Conservation (phyloP, 2,113 vertebrate species). For the Dipodomys merriami region DNA sequence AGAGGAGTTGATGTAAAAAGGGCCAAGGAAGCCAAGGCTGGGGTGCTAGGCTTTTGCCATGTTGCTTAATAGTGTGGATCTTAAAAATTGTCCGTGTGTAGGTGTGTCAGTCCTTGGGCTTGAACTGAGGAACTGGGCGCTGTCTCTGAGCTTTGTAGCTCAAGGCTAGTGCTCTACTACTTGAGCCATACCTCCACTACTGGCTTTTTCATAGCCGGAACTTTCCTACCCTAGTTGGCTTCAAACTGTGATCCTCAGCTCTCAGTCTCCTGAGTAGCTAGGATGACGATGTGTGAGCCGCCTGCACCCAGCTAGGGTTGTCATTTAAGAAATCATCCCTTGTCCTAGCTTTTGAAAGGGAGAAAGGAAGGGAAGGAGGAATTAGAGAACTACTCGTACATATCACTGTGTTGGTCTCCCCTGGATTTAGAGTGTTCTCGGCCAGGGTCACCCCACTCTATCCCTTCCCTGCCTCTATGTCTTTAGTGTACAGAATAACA, state of each 20-base stretch:
- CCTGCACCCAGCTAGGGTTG: neutral
- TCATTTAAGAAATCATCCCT: neutral
- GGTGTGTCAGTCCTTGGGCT: no score
- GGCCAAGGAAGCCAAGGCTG: neutral
- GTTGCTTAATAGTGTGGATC: slow-evolving; percentile 42
- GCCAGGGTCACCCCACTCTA: neutral
- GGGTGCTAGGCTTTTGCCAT: slow-evolving; percentile 1
- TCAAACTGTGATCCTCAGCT: no score
- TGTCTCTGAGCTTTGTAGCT: no score
- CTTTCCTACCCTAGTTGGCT: no score
- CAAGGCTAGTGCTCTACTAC: no score
- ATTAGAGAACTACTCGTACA: neutral
- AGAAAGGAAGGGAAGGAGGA: neutral
- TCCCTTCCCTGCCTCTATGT: neutral
- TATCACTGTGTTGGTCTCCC: slow-evolving; percentile 17
- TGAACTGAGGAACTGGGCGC: no score
- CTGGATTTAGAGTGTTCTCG: neutral
- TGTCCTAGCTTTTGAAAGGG: neutral
- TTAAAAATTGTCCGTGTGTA: no score
- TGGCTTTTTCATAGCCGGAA: no score
- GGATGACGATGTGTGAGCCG: no score
- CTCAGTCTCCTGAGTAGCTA: no score
- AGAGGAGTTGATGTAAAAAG: slow-evolving; percentile 46
- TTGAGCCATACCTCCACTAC: no score
- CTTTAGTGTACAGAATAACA: slow-evolving; percentile 51